Evolutionary conservation across 2,113 vertebrate species (phyloP).

Genomic region (Bubalus kerabau): DNA sequence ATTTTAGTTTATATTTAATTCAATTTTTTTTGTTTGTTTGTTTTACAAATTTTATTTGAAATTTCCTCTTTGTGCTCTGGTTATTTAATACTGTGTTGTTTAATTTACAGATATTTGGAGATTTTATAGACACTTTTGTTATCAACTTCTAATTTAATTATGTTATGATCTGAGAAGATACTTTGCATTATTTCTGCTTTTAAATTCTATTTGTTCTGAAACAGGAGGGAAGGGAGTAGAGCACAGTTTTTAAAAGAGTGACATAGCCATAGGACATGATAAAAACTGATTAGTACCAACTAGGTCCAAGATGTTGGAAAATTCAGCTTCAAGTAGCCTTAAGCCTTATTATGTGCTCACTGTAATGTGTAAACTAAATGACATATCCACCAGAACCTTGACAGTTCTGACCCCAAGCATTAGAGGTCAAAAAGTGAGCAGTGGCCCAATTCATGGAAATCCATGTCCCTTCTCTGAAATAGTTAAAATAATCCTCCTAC

Average conservation of each 20-base stretch:
- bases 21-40: background rate
- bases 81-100: background rate
- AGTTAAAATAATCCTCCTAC: background rate
- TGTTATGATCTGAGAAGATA: background rate
- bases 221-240: background rate
- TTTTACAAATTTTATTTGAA: background rate
- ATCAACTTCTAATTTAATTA: background rate
- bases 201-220: background rate
- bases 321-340: background rate
- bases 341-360: background rate
- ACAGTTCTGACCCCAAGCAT: background rate
- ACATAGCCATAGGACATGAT: background rate
- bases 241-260: background rate
- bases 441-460: background rate
- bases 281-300: background rate
- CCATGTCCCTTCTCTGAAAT: background rate
- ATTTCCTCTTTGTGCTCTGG: background rate
- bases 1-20: conserved; percentile 1
- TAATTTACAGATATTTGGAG: background rate
- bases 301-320: background rate
- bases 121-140: background rate
- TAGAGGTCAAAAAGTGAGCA: background rate
- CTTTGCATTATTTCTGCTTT: background rate
- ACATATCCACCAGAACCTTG: background rate
- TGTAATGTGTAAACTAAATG: background rate